Evolutionary conservation across 2,888 invertebrate species (phyloP).

Genomic region (Ophion ellenae): DNA sequence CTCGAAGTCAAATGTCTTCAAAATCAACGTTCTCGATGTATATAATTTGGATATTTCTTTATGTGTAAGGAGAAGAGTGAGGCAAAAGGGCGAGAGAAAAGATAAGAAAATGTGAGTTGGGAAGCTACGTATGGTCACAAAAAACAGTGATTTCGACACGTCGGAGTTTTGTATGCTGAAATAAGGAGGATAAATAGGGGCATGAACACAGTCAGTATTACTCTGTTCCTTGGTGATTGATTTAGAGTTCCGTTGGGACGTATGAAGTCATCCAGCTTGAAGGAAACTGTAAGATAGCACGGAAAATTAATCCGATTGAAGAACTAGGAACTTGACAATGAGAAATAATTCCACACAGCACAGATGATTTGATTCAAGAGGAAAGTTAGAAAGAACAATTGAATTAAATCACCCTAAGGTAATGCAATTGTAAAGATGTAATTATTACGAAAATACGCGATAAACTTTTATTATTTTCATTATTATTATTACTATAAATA

Average conservation of each 20-base stretch:
- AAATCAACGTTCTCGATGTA: too few species aligned
- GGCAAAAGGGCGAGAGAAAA: too few species aligned
- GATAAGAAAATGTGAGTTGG: too few species aligned
- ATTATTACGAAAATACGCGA: neutral
- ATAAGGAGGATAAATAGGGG: neutral
- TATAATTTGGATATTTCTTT: too few species aligned
- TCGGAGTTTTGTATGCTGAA: too few species aligned
- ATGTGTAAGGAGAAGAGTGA: too few species aligned
- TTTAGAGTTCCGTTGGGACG: conserved; percentile 43
- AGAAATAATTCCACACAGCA: conserved; percentile 13
- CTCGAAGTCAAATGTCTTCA: too few species aligned
- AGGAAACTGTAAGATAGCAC: conserved; percentile 51
- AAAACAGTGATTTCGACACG: too few species aligned
- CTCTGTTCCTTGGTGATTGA: conserved; percentile 48
- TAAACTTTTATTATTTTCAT: neutral
- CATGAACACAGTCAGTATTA: conserved; percentile 25
- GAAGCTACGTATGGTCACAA: too few species aligned
- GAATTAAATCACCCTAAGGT: neutral
- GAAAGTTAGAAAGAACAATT: neutral
- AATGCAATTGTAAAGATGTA: neutral
- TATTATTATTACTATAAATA: neutral
- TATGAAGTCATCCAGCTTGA: conserved; percentile 20
- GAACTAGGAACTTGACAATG: conserved; percentile 31
- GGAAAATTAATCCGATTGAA: conserved; percentile 42
- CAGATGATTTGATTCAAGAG: conserved; percentile 33